phyloP scores from a whole-genome alignment of 2,888 invertebrate species.

The Agrochola lota region DNA sequence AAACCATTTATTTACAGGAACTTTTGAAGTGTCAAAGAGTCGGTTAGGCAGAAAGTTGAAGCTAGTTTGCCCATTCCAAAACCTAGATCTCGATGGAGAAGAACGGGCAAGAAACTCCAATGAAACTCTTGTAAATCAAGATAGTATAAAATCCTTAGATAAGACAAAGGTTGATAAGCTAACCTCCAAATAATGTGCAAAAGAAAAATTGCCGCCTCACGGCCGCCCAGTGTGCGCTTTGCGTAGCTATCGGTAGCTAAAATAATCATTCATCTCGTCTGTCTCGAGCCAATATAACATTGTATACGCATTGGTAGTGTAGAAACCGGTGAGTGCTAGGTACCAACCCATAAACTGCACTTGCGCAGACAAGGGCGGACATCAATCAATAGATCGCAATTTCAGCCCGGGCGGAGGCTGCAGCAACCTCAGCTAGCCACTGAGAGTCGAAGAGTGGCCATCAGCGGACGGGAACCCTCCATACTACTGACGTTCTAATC shows the following conservation, averaged over 20 bases:
- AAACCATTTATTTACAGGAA: no score
- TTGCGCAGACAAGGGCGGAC: slow-evolving; percentile 43
- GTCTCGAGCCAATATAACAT: not conserved
- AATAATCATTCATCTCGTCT: slow-evolving; percentile 18
- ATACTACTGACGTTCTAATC: not conserved
- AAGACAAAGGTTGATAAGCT: no score
- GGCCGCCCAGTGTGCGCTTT: not conserved
- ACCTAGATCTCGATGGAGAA: no score
- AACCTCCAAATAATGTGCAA: not conserved
- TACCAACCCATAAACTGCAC: slow-evolving; percentile 36
- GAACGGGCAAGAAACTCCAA: no score
- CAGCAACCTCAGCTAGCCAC: slow-evolving; percentile 4
- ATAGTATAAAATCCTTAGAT: no score
- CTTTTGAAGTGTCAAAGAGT: no score
- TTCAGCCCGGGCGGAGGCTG: slow-evolving; percentile 32
- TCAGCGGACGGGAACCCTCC: slow-evolving; percentile 6
- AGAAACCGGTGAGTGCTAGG: slow-evolving; percentile 13
- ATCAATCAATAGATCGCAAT: slow-evolving; percentile 42
- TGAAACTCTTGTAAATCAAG: no score
- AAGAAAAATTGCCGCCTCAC: not conserved
- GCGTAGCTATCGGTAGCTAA: not conserved
- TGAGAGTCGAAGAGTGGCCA: slow-evolving; percentile 4
- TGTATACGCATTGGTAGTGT: not conserved
- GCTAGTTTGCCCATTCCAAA: no score
- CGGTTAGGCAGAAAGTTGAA: no score